Percentiles rank a stretch among this genome's conserved stretches.
Conservation (phyloP, 2,888 invertebrate species). For the Stomorhina lunata region DNA sequence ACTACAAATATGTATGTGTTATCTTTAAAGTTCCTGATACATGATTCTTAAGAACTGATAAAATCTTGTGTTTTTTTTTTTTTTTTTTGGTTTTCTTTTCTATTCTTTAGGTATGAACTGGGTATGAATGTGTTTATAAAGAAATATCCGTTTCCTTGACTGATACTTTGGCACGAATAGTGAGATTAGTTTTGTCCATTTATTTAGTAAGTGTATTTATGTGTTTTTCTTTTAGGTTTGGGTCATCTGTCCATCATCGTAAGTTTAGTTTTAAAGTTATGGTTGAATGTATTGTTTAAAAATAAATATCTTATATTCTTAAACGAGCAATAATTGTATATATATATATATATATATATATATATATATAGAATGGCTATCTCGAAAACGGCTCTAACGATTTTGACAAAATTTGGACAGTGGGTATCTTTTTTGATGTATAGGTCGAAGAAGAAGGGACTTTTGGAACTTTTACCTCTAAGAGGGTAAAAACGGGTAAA, state of each 20-base stretch:
- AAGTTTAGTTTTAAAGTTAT: background rate
- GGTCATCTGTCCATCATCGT: background rate
- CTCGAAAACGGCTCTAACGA: too few relatives aligned
- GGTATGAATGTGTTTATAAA: background rate
- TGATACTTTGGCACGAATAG: slow-evolving; percentile 7
- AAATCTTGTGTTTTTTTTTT: background rate
- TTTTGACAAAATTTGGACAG: too few relatives aligned
- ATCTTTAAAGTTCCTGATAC: slow-evolving; percentile 13
- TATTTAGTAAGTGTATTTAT: background rate
- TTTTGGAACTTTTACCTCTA: too few relatives aligned
- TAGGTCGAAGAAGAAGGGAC: too few relatives aligned
- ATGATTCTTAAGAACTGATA: slow-evolving; percentile 35
- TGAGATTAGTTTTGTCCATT: slow-evolving; percentile 23
- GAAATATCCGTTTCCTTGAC: background rate
- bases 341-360: too few relatives aligned
- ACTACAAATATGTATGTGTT: slow-evolving; percentile 15
- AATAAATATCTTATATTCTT: too few relatives aligned
- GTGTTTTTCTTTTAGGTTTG: background rate
- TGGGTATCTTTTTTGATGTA: too few relatives aligned
- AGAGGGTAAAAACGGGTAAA: too few relatives aligned
- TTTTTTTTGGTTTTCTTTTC: background rate
- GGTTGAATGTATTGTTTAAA: too few relatives aligned
- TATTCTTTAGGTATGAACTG: background rate
- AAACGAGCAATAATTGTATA: too few relatives aligned
- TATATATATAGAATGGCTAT: too few relatives aligned